Evolutionary conservation across 2,888 invertebrate genomes (phyloP).

Genomic region (Scrobipalpa atriplicella): DNA sequence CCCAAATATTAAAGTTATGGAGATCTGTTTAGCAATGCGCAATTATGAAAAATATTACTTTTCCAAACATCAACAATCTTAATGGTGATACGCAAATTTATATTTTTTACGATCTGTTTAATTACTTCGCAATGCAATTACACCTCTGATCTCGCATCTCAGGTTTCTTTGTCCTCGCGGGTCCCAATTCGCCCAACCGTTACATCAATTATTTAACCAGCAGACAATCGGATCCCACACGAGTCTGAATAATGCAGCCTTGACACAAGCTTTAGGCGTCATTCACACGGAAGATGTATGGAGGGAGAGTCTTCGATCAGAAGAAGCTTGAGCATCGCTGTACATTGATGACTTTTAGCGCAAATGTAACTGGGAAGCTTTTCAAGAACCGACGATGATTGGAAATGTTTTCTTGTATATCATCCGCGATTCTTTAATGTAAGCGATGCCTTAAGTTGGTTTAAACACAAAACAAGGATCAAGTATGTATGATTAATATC

Average conservation of each 20-base stretch:
- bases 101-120: too few species aligned
- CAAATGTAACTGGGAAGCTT: background rate
- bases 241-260: conserved; percentile 16
- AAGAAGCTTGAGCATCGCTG: too few species aligned
- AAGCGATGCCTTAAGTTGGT: background rate
- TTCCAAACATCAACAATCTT: too few species aligned
- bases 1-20: too few species aligned
- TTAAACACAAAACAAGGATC: conserved; percentile 28
- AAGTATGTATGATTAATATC: conserved; percentile 42
- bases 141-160: background rate
- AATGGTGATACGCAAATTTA: background rate
- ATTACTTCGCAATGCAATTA: background rate
- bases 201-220: conserved; percentile 21
- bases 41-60: too few species aligned
- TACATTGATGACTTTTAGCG: too few species aligned
- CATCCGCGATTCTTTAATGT: background rate
- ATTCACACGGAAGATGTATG: background rate
- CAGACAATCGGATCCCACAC: conserved; percentile 27
- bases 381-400: background rate
- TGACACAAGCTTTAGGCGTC: conserved; percentile 26
- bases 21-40: too few species aligned
- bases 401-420: too few species aligned
- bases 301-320: too few species aligned
- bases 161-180: conserved; percentile 16
- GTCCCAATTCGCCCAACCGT: conserved; percentile 17